These are phyloP conservation scores for Saimiri boliviensis DNA, from an alignment of 2,113 vertebrate species.

Conservation along the genomic window DNA sequence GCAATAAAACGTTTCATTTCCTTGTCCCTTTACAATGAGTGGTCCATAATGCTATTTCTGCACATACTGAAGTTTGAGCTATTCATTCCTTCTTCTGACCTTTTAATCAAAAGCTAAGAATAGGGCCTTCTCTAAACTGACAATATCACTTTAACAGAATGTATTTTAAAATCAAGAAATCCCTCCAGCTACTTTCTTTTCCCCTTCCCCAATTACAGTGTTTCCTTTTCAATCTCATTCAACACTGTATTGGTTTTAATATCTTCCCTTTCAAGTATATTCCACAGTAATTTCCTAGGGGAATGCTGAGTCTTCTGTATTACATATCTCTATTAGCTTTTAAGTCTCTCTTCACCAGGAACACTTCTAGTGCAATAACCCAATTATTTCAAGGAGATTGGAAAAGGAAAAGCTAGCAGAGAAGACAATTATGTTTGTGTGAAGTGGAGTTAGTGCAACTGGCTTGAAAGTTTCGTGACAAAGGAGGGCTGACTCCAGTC, in stretches of 20 bases:
- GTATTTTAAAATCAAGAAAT: slow-evolving; percentile 62
- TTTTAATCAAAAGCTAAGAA: slow-evolving; percentile 41
- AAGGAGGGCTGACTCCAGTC: not conserved
- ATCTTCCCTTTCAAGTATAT: slow-evolving; percentile 45
- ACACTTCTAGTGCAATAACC: slow-evolving; percentile 61
- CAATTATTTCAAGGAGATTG: slow-evolving; percentile 68
- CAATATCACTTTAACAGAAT: slow-evolving; percentile 17
- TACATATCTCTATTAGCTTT: slow-evolving; percentile 64
- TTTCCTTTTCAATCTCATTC: slow-evolving; percentile 32
- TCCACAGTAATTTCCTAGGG: slow-evolving; percentile 62
- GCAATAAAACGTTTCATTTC: not conserved
- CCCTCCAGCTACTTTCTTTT: slow-evolving; percentile 7
- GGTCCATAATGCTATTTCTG: not conserved
- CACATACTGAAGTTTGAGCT: not conserved
- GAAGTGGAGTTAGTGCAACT: slow-evolving; percentile 9
- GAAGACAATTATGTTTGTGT: slow-evolving; percentile 66
- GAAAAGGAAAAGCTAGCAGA: slow-evolving; percentile 47
- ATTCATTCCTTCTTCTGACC: slow-evolving; percentile 11
- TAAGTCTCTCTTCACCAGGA: slow-evolving; percentile 57
- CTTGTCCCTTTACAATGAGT: not conserved
- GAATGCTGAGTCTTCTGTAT: slow-evolving; percentile 37
- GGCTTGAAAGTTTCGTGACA: not conserved
- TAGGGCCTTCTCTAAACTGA: not conserved
- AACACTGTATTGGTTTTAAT: slow-evolving; percentile 45
- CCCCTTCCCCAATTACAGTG: not conserved